Evolutionary conservation across 2,797 vertebrate species (phyloP).

Genomic region (Sebastes glaucus): DNA sequence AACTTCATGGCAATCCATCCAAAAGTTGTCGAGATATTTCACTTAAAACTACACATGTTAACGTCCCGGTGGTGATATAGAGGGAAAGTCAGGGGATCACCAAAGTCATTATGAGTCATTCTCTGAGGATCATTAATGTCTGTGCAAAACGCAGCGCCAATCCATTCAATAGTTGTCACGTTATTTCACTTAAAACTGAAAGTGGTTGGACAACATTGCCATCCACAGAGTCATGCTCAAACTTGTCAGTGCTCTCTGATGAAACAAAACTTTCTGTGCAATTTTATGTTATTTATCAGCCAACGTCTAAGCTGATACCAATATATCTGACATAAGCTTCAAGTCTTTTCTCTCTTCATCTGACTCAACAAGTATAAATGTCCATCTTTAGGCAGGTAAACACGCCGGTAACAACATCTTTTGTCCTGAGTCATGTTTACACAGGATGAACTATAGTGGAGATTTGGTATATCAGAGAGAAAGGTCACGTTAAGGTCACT

Average conservation of each 20-base stretch:
- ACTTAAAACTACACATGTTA: no score
- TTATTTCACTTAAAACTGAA: no score
- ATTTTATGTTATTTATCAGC: neutral
- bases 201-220: neutral
- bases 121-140: neutral
- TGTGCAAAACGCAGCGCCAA: no score
- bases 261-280: neutral
- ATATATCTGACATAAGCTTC: neutral
- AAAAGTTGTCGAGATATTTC: no score
- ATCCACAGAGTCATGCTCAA: neutral
- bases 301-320: neutral
- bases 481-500: slow-evolving; percentile 54
- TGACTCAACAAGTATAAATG: neutral
- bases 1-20: no score
- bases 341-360: neutral
- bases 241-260: neutral
- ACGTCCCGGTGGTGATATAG: no score
- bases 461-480: slow-evolving; percentile 1
- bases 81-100: neutral
- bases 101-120: neutral
- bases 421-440: slow-evolving; percentile 20
- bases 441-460: neutral
- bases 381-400: neutral
- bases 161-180: no score
- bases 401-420: neutral